Evolutionary conservation across 2,113 vertebrate species (phyloP), one percentile per base, ranked within the genome.

Genomic region (Seriola quinqueradiata): DNA sequence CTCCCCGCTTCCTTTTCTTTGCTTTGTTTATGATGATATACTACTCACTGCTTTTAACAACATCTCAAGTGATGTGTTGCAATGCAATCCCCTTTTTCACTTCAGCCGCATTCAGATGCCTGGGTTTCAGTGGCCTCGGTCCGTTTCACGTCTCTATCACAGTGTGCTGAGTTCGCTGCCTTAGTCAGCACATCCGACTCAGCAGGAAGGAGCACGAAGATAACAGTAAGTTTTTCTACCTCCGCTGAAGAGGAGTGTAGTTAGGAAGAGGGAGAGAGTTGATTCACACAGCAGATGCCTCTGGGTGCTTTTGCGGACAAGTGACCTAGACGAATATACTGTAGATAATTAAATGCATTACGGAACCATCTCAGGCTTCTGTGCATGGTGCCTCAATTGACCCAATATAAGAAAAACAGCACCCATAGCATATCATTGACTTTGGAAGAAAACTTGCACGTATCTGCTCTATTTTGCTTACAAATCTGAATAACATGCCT

Each of bases 231-330:
- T 79, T 90, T 90, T 90, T 90, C 89, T 76, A 65, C 84, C 88
- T 90, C 87, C 79, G 17, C 57, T 28, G 68, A 77, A 83, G 79
- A 80, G n/a, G 72, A 81, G 52, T 59, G 71, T 70, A 84, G 50
- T 25, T 25, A 10, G 52, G 52, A 25, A 16, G 23, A 23, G 63
- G 69, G 72, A 75, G 59, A 58, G 57, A 83, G 84, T 78, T 93
- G 85, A 94, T 92, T 70, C 83, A 82, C 85, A 36, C 67, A 93
- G 71, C 95, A 94, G 91, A 94, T 91, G 92, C 87, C 81, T 79
- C 42, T 11, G 52, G 73, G 60, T 58, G 60, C 72, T 74, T 77
- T 80, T 70, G 74, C 69, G 61, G 72, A 80, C 64, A 34, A 58
- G 76, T 21, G 9, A 61, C 68, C 64, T n/a, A 34, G 70, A 70